phyloP scores from a whole-genome alignment of 2,797 vertebrate genomes.

The Eulemur rubriventer region DNA sequence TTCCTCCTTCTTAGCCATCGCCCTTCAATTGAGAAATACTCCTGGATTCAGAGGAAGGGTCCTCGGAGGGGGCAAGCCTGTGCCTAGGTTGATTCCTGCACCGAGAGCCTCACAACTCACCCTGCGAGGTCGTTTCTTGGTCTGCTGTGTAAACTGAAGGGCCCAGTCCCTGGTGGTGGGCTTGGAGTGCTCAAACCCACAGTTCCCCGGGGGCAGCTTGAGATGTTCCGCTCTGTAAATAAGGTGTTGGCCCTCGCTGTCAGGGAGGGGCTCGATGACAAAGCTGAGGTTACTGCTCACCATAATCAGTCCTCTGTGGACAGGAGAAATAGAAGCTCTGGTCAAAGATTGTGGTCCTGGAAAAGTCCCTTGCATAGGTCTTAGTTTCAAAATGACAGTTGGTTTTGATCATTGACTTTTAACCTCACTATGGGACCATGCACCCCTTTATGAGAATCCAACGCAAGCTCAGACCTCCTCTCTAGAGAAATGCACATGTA shows the following conservation, averaged over 20 bases:
- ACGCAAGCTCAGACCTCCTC: not conserved
- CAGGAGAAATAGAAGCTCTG: conserved; percentile 75
- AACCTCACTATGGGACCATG: not conserved
- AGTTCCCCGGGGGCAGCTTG: conserved; percentile 86
- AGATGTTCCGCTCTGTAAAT: conserved; percentile 92
- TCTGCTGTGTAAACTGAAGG: conserved; percentile 72
- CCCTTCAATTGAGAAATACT: not conserved
- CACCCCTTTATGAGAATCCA: not conserved
- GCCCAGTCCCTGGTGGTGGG: conserved; percentile 62
- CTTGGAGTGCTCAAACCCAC: conserved; percentile 84
- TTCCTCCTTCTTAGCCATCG: not conserved
- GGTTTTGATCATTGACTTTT: not conserved
- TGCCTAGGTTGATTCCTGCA: too few relatives aligned
- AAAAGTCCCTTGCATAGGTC: not conserved
- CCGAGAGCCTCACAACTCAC: conserved; percentile 75
- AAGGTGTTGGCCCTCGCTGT: conserved; percentile 85
- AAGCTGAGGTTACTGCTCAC: conserved; percentile 93
- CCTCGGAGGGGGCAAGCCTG: not conserved
- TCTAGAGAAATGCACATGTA: not conserved
- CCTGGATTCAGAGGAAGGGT: not conserved
- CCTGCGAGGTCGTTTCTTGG: conserved; percentile 77
- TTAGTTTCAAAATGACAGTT: not conserved
- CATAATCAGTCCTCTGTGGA: conserved; percentile 92
- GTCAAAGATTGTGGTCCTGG: not conserved
- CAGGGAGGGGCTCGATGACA: conserved; percentile 91